Base-by-base conservation (phyloP, 2,113 vertebrate species). In the Cairina moschata region DNA sequence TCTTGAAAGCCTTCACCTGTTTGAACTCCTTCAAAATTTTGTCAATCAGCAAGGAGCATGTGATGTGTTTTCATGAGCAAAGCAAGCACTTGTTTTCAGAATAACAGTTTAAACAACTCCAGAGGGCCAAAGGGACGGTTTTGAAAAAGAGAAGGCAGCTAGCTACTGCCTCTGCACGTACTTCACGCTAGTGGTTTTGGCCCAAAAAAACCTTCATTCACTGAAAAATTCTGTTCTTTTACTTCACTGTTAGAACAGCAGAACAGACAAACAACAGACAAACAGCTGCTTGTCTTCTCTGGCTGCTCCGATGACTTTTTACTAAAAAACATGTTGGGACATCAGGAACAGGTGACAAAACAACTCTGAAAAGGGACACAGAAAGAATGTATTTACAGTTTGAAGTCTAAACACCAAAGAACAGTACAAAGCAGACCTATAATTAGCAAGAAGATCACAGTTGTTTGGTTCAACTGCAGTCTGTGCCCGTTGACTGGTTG, bases 381-480 rank as follows among this genome's bases (percentile, higher is more conserved):
- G 59, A 62, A 85, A 76, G 13, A 44, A 73, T 48, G 44, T 88
- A 56, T 88, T 95, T 84, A 86, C 28, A 42, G 76, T 85, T 92
- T 93, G 52, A 17, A 82, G 73, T 50, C 32, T 50, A 90, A 94
- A 95, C 86, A 91, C 13, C 59, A 11, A 50, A 59, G 63, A 56
- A 28, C 16, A 67, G 72, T 7, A 85, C 38, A 85, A 78, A 88
- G 8, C 73, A 16, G 46, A 42, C 10, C 54, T 75, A 13, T 67
- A 59, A 86, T 59, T 48, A 93, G 52, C n/a, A 52, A 46, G 42
- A 68, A 44, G n/a, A 68, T 20, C 28, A 25, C 8, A 3, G 66
- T 58, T 54, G 71, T 20, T 55, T 85, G 87, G 84, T 90, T 92
- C 67, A 79, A 38, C 75, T 38, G 56, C 40, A n/a, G 31, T 1